Evolutionary conservation across 2,888 invertebrate genomes (phyloP).

Genomic region (Trichopria drosophilae): DNA sequence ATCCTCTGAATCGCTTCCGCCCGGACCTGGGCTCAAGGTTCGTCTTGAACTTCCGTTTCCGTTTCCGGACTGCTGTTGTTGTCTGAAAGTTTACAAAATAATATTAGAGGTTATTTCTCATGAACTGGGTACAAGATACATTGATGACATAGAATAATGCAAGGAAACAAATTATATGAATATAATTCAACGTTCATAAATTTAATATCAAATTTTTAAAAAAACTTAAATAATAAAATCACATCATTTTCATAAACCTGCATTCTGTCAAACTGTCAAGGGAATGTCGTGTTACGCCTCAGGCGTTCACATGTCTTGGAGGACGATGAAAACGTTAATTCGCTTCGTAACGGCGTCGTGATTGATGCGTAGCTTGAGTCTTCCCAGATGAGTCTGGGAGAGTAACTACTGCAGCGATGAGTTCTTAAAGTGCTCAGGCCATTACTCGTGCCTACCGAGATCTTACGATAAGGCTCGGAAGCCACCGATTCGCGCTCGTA

Average conservation of each 20-base stretch:
- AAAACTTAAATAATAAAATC: not conserved
- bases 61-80: constrained; percentile 56
- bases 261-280: not conserved
- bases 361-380: too few relatives aligned
- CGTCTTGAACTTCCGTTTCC: constrained; percentile 50
- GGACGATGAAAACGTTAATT: constrained; percentile 29
- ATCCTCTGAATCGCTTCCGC: constrained; percentile 54
- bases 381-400: too few relatives aligned
- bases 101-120: too few relatives aligned
- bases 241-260: not conserved
- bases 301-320: not conserved
- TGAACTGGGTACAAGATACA: not conserved
- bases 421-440: too few relatives aligned
- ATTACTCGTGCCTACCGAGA: too few relatives aligned
- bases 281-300: constrained; percentile 5
- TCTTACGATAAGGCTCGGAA: too few relatives aligned
- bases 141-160: not conserved
- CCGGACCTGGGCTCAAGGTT: constrained; percentile 52
- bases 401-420: too few relatives aligned
- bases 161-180: not conserved
- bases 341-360: constrained; percentile 24
- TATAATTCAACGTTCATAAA: not conserved
- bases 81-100: constrained; percentile 51
- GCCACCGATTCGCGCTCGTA: too few relatives aligned
- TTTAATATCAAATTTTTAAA: not conserved